A percentile compares a stretch with the other conserved stretches of the same genome.
These are phyloP conservation scores for Pseudochirops cupreus DNA, from an alignment of 2,797 vertebrate species.

Conservation along the genomic window DNA sequence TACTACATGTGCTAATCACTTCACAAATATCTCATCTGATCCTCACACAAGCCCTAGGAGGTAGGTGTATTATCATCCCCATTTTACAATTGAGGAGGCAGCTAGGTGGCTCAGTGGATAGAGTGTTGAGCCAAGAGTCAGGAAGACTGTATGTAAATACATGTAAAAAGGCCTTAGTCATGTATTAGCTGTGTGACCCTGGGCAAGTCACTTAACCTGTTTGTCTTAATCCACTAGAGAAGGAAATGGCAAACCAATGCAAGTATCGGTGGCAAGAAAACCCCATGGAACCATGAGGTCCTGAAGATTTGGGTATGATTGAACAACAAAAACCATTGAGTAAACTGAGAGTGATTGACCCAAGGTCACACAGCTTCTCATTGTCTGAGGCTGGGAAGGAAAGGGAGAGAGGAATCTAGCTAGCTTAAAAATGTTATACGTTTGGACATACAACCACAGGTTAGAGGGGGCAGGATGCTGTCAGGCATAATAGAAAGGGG, in stretches of 20 bases:
- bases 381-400: not conserved
- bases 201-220: not conserved
- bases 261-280: no score
- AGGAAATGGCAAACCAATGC: no score
- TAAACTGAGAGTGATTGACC: not conserved
- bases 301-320: not conserved
- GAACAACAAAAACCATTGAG: not conserved
- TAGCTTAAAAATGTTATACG: not conserved
- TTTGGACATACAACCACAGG: not conserved
- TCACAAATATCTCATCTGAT: no score
- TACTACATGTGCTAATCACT: no score
- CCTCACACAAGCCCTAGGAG: no score
- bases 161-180: not conserved
- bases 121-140: no score
- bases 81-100: no score
- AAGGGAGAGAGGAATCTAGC: not conserved
- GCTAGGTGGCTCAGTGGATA: no score
- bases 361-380: not conserved
- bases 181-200: not conserved
- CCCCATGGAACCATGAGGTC: not conserved
- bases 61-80: no score
- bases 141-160: no score
- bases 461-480: not conserved
- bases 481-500: not conserved
- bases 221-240: no score